Evolutionary conservation across 1,140 invertebrate species (phyloP), one percentile per base, ranked within the genome.

Genomic region (Anagrus nilaparvatae): DNA sequence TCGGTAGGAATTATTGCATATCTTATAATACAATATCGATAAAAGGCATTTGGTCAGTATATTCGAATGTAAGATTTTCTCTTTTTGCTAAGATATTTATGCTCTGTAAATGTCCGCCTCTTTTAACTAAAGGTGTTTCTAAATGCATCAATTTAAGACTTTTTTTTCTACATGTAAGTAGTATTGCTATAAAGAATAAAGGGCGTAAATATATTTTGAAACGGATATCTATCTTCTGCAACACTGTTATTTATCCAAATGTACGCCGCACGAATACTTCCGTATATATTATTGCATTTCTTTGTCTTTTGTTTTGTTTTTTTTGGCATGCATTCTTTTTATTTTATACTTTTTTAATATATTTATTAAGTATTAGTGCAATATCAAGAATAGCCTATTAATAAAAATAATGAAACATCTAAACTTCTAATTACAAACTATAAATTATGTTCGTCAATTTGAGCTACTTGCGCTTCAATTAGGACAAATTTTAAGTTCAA

Each of bases 171-270:
- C n/a, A n/a, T n/a, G n/a, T n/a, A n/a, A n/a, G n/a, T n/a, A n/a
- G 42, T 14, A n/a, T 24, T 29, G 49, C 51, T 52, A 60, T 52
- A 59, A 59, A 57, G n/a, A n/a, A n/a, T n/a, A 67, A 62, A 65
- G 62, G 65, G 65, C 64, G 65, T 68, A 55, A 63, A 61, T 56
- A 65, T 65, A n/a, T n/a, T n/a, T 66, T 68, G 65, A 65, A 67
- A 67, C 63, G 58, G 65, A 67, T 68, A 67, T 68, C 64, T 62
- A 66, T 67, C 63, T 64, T 65, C 56, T 51, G 49, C 48, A n/a
- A 54, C 52, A 58, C 57, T 59, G 56, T 60, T 62, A 61, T 61
- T 61, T 59, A 50, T 52, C 54, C 51, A 52, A 35, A 43, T 34
- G 28, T 29, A 44, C 40, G 21, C 46, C 33, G 40, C 48, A 47